phyloP scores from a whole-genome alignment of 2,888 invertebrate species.

The Melinaea marsaeus region DNA sequence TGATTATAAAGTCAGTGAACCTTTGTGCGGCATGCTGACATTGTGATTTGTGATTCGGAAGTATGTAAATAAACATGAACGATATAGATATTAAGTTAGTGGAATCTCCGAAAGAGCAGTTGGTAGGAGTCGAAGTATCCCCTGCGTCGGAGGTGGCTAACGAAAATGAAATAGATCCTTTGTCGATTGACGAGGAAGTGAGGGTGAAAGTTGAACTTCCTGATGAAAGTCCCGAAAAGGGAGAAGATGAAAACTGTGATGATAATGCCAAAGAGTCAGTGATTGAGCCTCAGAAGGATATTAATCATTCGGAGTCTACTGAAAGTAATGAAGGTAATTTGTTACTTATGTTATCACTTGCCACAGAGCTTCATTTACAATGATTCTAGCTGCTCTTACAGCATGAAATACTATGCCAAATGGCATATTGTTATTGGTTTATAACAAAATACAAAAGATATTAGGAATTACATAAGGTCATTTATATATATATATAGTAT shows the following conservation, averaged over 20 bases:
- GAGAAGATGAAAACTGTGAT: slow-evolving; percentile 63
- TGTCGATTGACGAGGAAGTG: slow-evolving; percentile 58
- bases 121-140: slow-evolving; percentile 48
- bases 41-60: slow-evolving; percentile 66
- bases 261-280: slow-evolving; percentile 70
- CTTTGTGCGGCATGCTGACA: slow-evolving; percentile 65
- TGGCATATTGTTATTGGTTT: too few species aligned
- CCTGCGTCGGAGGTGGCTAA: slow-evolving; percentile 46
- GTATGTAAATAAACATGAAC: slow-evolving; percentile 78
- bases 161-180: slow-evolving; percentile 64
- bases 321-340: slow-evolving; percentile 33
- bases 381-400: too few species aligned
- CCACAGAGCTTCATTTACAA: too few species aligned
- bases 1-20: slow-evolving; percentile 65
- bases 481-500: too few species aligned
- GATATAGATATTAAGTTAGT: slow-evolving; percentile 71
- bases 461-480: too few species aligned
- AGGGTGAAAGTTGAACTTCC: slow-evolving; percentile 41
- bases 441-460: too few species aligned
- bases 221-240: slow-evolving; percentile 37
- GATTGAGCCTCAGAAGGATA: slow-evolving; percentile 47
- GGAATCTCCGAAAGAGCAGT: slow-evolving; percentile 64
- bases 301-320: slow-evolving; percentile 35
- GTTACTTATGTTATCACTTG: neutral
- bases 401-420: too few species aligned